A percentile compares a stretch with the other conserved stretches of the same genome.
These are phyloP conservation scores for Achatina immaculata DNA, from an alignment of 1,140 invertebrate genomes.

Conservation along the genomic window DNA sequence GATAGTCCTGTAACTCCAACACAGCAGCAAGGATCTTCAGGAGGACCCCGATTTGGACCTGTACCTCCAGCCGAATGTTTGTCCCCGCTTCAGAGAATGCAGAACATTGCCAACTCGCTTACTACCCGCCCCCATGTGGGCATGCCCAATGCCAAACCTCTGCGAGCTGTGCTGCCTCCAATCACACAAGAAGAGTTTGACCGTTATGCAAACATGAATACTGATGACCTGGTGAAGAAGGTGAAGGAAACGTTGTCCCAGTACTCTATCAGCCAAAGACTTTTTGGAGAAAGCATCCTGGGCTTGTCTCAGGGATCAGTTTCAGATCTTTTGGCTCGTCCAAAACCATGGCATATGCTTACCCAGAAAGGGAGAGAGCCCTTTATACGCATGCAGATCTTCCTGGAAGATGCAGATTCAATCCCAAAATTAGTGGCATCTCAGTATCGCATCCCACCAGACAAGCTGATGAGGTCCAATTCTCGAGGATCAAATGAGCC, in stretches of 20 bases:
- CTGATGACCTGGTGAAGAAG: constrained; percentile 95
- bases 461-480: constrained; percentile 77
- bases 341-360: constrained; percentile 99
- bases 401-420: constrained; percentile 96
- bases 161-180: constrained; percentile 95
- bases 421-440: constrained; percentile 96
- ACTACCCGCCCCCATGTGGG: constrained; percentile 77
- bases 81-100: constrained; percentile 95
- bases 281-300: constrained; percentile 97
- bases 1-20: constrained; percentile 42
- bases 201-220: constrained; percentile 97
- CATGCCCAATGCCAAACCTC: constrained; percentile 84
- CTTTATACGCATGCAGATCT: constrained; percentile 97
- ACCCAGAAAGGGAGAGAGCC: constrained; percentile 98
- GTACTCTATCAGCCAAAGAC: constrained; percentile 97
- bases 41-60: constrained; percentile 63
- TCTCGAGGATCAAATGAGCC: constrained; percentile 38
- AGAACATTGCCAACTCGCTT: constrained; percentile 96
- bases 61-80: constrained; percentile 73
- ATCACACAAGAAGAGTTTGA: constrained; percentile 99
- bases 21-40: constrained; percentile 77
- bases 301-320: constrained; percentile 91
- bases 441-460: constrained; percentile 97
- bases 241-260: constrained; percentile 97
- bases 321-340: constrained; percentile 96